Conservation (phyloP, 2,888 invertebrate species). For the Archips crataeganus region DNA sequence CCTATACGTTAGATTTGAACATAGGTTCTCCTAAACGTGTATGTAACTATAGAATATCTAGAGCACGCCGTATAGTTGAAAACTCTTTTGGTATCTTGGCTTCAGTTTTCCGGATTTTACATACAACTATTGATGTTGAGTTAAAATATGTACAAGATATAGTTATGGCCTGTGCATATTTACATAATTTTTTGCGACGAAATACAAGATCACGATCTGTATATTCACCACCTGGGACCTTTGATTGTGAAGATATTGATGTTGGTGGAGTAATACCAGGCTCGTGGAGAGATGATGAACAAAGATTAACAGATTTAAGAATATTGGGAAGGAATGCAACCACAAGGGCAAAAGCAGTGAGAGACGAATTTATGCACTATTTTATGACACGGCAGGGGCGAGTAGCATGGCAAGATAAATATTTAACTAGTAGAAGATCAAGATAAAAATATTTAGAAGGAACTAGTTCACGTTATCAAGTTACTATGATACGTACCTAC, state of each 20-base stretch:
- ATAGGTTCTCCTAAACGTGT: slow-evolving; percentile 34
- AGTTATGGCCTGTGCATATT: slow-evolving; percentile 30
- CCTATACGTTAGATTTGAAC: slow-evolving; percentile 36
- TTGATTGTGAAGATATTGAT: no score
- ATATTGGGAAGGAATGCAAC: slow-evolving; percentile 41
- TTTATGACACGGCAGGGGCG: no score
- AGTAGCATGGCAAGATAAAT: no score
- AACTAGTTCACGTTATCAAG: no score
- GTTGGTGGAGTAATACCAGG: no score
- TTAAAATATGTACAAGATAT: slow-evolving; percentile 31
- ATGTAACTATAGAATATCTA: slow-evolving; percentile 35
- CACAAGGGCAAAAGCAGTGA: slow-evolving; percentile 33
- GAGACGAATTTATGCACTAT: no score
- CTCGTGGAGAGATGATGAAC: slow-evolving; percentile 26
- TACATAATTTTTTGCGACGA: slow-evolving; percentile 35
- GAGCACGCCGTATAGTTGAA: slow-evolving; percentile 35
- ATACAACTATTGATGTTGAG: slow-evolving; percentile 36
- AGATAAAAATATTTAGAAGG: no score
- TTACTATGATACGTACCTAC: no score
- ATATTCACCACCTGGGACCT: no score
- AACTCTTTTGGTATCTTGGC: slow-evolving; percentile 30
- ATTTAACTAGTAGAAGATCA: no score
- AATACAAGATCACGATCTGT: slow-evolving; percentile 23
- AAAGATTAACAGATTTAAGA: slow-evolving; percentile 37
- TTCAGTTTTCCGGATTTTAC: slow-evolving; percentile 30